Conservation (phyloP, 2,888 invertebrate species). For the Mimas tiliae region DNA sequence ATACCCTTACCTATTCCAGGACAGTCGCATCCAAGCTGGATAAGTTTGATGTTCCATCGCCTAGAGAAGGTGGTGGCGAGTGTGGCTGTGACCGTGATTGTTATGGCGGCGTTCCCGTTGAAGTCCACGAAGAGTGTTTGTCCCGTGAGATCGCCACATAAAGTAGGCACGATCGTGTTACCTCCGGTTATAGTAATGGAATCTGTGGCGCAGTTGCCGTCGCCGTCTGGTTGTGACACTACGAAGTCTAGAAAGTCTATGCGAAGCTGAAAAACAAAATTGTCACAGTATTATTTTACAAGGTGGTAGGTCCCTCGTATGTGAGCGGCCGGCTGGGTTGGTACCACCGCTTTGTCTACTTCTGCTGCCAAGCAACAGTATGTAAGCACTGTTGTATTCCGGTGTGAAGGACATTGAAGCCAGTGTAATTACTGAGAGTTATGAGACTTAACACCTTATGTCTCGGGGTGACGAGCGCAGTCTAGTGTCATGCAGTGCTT, state of each 20-base stretch:
- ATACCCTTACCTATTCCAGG: constrained; percentile 85
- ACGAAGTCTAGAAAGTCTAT: constrained; percentile 91
- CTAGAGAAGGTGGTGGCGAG: constrained; percentile 85
- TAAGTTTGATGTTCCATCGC: constrained; percentile 90
- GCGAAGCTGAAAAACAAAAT: constrained; percentile 82
- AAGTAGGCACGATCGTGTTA: constrained; percentile 86
- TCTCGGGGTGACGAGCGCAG: no score
- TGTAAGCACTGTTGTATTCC: no score
- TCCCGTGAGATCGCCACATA: constrained; percentile 93
- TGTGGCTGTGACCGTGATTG: constrained; percentile 87
- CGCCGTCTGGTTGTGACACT: constrained; percentile 89
- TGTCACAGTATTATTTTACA: no score
- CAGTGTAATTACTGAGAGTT: no score
- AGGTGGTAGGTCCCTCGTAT: no score
- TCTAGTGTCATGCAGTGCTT: no score
- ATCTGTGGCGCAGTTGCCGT: constrained; percentile 89
- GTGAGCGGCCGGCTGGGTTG: no score
- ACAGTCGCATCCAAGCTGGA: constrained; percentile 90
- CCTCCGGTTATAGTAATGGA: constrained; percentile 89
- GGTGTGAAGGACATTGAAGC: no score
- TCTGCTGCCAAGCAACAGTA: no score
- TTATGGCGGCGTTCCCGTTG: constrained; percentile 87
- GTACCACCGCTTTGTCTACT: no score
- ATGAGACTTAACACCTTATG: no score
- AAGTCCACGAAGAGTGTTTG: constrained; percentile 92